A percentile compares a stretch with the other conserved stretches of the same genome.
These are phyloP conservation scores for Andrena fulva DNA, from an alignment of 2,888 invertebrate species.

Conservation along the genomic window DNA sequence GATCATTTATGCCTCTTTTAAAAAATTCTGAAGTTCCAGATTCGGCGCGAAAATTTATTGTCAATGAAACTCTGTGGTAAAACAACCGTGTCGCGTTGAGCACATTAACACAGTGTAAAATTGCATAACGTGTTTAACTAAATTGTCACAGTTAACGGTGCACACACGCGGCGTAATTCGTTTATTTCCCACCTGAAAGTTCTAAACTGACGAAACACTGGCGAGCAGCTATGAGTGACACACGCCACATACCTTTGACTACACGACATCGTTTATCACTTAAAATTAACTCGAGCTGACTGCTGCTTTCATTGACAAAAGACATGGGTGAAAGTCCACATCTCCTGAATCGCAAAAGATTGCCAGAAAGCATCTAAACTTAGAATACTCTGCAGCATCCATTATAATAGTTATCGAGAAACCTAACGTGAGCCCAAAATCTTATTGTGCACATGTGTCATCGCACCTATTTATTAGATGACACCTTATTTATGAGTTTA, in stretches of 20 bases:
- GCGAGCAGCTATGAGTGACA: conserved; percentile 6
- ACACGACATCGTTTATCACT: conserved; percentile 1
- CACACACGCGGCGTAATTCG: conserved; percentile 28
- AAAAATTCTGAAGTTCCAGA: neutral
- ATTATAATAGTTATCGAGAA: too few relatives aligned
- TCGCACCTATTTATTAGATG: too few relatives aligned
- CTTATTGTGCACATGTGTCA: too few relatives aligned
- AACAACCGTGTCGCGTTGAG: conserved; percentile 4
- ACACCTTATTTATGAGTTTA: too few relatives aligned
- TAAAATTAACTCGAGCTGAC: neutral
- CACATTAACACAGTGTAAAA: conserved; percentile 15
- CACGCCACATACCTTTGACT: neutral
- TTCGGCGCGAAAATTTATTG: too few relatives aligned
- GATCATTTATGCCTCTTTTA: too few relatives aligned
- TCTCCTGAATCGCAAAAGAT: neutral
- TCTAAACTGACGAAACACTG: conserved; percentile 32
- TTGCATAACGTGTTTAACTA: conserved; percentile 27
- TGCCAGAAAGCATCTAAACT: too few relatives aligned
- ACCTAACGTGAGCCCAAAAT: too few relatives aligned
- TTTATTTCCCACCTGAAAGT: conserved; percentile 41
- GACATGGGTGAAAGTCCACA: neutral
- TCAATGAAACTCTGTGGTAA: neutral
- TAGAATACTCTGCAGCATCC: too few relatives aligned
- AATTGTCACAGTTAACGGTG: conserved; percentile 38
- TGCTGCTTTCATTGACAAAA: neutral